Conservation (phyloP, 2,113 vertebrate genomes). For the Podilymbus podiceps region DNA sequence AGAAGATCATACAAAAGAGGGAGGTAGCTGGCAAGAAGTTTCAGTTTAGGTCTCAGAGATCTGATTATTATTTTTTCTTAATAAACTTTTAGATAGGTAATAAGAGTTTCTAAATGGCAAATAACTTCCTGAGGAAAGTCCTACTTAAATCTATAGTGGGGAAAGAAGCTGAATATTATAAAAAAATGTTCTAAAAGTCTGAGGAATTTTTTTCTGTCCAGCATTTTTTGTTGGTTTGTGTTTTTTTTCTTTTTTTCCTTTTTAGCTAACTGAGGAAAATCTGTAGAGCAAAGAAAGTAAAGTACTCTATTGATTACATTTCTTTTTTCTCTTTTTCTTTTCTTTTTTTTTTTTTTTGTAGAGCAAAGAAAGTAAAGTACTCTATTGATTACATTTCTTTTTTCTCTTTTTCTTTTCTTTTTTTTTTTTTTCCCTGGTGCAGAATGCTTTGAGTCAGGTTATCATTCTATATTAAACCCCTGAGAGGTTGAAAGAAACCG, state of each 20-base stretch:
- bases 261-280: neutral
- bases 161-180: neutral
- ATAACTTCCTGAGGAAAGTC: neutral
- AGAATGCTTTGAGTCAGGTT: neutral
- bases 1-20: neutral
- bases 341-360: neutral
- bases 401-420: neutral
- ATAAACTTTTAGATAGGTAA: neutral
- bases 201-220: neutral
- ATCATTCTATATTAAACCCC: neutral
- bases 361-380: neutral
- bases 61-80: neutral
- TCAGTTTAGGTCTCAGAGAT: neutral
- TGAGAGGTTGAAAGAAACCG: neutral
- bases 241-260: rapidly evolving
- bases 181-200: neutral
- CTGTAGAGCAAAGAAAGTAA: neutral
- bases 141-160: neutral
- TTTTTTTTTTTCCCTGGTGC: neutral
- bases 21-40: neutral
- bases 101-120: neutral
- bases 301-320: neutral
- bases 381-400: neutral
- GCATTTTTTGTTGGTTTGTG: neutral
- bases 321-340: neutral